Conservation (phyloP, 2,888 invertebrate species). For the Drosophila phalerata region DNA sequence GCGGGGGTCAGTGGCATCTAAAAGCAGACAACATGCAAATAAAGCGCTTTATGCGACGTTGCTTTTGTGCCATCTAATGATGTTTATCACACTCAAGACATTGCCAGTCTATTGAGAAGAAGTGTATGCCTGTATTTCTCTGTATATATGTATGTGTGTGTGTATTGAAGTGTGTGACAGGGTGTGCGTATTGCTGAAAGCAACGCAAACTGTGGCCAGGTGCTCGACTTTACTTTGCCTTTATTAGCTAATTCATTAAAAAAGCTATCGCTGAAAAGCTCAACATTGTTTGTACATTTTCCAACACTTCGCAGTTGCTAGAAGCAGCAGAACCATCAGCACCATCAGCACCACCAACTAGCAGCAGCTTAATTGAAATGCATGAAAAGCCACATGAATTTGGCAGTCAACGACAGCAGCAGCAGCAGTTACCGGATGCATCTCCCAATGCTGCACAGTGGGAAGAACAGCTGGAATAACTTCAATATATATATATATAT, state of each 20-base stretch:
- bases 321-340: slow-evolving; percentile 36
- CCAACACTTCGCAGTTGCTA: slow-evolving; percentile 57
- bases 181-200: slow-evolving; percentile 29
- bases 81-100: slow-evolving; percentile 74
- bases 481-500: too few species aligned
- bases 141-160: slow-evolving; percentile 5
- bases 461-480: too few species aligned
- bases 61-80: slow-evolving; percentile 73
- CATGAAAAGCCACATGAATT: slow-evolving; percentile 79
- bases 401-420: slow-evolving; percentile 70
- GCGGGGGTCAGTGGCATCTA: slow-evolving; percentile 73
- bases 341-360: slow-evolving; percentile 35
- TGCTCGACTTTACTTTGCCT: slow-evolving; percentile 42
- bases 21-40: slow-evolving; percentile 77
- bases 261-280: slow-evolving; percentile 46
- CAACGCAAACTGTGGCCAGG: slow-evolving; percentile 48
- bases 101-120: slow-evolving; percentile 46
- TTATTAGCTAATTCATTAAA: slow-evolving; percentile 80
- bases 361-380: slow-evolving; percentile 75
- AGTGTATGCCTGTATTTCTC: slow-evolving; percentile 4
- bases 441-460: not conserved
- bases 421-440: slow-evolving; percentile 11
- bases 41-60: slow-evolving; percentile 68
- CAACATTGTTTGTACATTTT: slow-evolving; percentile 65
- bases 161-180: slow-evolving; percentile 8